Percentiles rank a stretch among this genome's conserved stretches.
phyloP scores from a whole-genome alignment of 2,797 vertebrate species.

The Epinephelus malabaricus region DNA sequence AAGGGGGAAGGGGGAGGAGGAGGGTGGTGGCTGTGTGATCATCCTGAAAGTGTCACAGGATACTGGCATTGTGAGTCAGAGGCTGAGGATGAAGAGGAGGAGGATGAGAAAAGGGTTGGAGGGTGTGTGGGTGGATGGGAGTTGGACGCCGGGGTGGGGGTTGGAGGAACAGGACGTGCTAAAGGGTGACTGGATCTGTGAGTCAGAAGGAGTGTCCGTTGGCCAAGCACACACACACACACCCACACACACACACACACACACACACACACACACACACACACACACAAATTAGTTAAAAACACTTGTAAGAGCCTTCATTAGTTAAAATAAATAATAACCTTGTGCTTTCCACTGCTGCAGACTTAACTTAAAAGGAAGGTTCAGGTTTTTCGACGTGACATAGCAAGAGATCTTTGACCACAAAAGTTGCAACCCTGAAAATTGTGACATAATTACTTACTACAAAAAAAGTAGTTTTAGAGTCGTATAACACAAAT shows the following conservation, averaged over 20 bases:
- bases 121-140: slow-evolving; percentile 34
- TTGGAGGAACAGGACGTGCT: slow-evolving; percentile 35
- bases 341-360: background rate
- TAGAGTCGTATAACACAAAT: no score
- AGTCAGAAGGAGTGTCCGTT: slow-evolving; percentile 78
- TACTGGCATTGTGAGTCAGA: slow-evolving; percentile 85
- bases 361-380: no score
- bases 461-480: no score
- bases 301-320: slow-evolving; percentile 8
- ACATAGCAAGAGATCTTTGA: no score
- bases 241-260: slow-evolving; percentile 13
- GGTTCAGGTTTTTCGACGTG: no score
- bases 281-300: background rate
- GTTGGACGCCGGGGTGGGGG: slow-evolving; percentile 17
- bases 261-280: background rate
- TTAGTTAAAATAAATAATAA: background rate
- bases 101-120: slow-evolving; percentile 43
- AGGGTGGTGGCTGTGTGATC: slow-evolving; percentile 55
- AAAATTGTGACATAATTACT: no score
- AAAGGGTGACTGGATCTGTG: slow-evolving; percentile 69
- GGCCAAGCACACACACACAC: slow-evolving; percentile 24
- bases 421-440: no score
- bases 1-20: background rate
- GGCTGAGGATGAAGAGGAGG: slow-evolving; percentile 61
- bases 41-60: slow-evolving; percentile 79